Evolutionary conservation across 1,140 invertebrate species (phyloP).

Genomic region (Uloborus diversus): DNA sequence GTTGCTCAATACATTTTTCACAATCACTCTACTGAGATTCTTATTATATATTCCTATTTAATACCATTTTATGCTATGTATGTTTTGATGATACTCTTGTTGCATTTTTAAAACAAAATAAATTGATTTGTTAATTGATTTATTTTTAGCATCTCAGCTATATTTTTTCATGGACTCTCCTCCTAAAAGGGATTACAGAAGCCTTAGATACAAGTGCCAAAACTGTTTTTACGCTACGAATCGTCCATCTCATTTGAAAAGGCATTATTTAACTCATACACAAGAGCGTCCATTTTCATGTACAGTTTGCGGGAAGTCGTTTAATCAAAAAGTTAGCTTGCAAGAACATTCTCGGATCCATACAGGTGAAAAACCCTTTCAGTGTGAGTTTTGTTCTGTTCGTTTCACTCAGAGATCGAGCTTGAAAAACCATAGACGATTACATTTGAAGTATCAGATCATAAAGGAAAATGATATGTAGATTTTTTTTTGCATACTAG

Average conservation of each 20-base stretch:
- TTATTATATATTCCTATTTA: too few relatives aligned
- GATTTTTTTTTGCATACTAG: neutral
- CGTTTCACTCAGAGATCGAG: constrained; percentile 43
- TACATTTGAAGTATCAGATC: constrained; percentile 22
- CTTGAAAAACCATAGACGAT: constrained; percentile 32
- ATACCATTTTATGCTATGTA: too few relatives aligned
- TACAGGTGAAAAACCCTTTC: constrained; percentile 45
- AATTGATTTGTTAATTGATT: too few relatives aligned
- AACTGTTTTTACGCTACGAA: constrained; percentile 49
- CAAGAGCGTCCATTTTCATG: constrained; percentile 46
- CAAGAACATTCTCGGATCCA: constrained; percentile 48
- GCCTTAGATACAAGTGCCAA: constrained; percentile 39
- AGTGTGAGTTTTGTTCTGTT: constrained; percentile 34
- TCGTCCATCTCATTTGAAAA: constrained; percentile 40
- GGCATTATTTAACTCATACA: constrained; percentile 49
- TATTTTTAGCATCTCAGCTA: constrained; percentile 20
- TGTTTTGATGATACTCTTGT: too few relatives aligned
- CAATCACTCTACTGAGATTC: too few relatives aligned
- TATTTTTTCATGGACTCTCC: constrained; percentile 32
- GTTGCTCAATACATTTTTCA: too few relatives aligned
- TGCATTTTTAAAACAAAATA: too few relatives aligned
- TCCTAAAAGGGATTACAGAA: constrained; percentile 34
- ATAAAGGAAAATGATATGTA: neutral
- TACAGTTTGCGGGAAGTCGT: constrained; percentile 46
- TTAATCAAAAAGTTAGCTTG: constrained; percentile 53